These are phyloP conservation scores for Sebastes variabilis DNA, from an alignment of 2,797 vertebrate species.

Conservation along the genomic window DNA sequence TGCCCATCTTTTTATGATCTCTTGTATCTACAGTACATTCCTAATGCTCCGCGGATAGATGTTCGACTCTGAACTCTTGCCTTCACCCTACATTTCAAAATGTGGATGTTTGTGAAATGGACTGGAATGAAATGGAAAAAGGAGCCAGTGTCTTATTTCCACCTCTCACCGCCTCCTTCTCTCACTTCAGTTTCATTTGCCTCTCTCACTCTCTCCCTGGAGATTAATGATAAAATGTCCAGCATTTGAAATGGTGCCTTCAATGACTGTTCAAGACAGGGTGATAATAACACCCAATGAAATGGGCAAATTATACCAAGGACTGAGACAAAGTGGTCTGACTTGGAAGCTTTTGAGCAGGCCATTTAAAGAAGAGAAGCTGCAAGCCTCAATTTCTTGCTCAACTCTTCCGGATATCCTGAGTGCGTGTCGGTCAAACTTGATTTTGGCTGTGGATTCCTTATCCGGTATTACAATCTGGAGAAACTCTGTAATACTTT, in stretches of 20 bases:
- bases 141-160: slow-evolving; percentile 64
- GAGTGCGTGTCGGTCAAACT: slow-evolving; percentile 45
- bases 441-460: slow-evolving; percentile 29
- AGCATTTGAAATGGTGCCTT: slow-evolving; percentile 62
- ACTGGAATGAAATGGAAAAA: slow-evolving; percentile 75
- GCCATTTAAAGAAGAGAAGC: slow-evolving; percentile 31
- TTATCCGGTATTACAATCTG: slow-evolving; percentile 38
- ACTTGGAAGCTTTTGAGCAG: slow-evolving; percentile 31
- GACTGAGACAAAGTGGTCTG: slow-evolving; percentile 49
- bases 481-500: slow-evolving; percentile 25
- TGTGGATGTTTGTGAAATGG: slow-evolving; percentile 83
- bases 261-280: slow-evolving; percentile 47
- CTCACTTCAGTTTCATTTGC: slow-evolving; percentile 51
- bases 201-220: slow-evolving; percentile 25
- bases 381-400: slow-evolving; percentile 43
- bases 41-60: slow-evolving; percentile 73
- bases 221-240: slow-evolving; percentile 74
- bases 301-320: slow-evolving; percentile 63
- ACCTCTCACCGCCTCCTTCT: slow-evolving; percentile 43
- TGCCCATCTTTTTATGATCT: slow-evolving; percentile 69
- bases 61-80: slow-evolving; percentile 62
- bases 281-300: slow-evolving; percentile 61
- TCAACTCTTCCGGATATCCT: slow-evolving; percentile 28
- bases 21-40: slow-evolving; percentile 56
- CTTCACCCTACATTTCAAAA: slow-evolving; percentile 73